Conservation (phyloP, 2,113 vertebrate species). For the Diglossa brunneiventris region DNA sequence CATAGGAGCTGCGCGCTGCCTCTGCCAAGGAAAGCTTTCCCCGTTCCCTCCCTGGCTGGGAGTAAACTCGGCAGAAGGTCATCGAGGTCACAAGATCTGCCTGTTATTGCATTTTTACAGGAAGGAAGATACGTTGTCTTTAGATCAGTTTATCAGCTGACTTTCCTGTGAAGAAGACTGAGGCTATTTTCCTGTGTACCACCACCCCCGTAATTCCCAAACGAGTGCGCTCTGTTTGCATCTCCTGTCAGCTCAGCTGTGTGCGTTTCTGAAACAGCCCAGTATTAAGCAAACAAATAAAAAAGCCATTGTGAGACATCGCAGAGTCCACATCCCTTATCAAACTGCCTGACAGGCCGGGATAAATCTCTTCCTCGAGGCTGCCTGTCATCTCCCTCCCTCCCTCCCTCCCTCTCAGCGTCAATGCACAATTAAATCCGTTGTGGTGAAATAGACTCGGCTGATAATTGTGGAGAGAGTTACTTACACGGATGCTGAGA, state of each 20-base stretch:
- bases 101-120: slow-evolving; percentile 69
- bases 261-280: slow-evolving; percentile 41
- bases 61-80: slow-evolving; percentile 46
- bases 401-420: background rate
- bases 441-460: slow-evolving; percentile 19
- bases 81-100: slow-evolving; percentile 57
- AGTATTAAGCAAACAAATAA: slow-evolving; percentile 73
- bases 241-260: slow-evolving; percentile 63
- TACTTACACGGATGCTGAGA: slow-evolving; percentile 1
- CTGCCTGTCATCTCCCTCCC: background rate
- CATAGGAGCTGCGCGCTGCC: background rate
- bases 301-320: slow-evolving; percentile 66
- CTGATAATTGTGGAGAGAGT: slow-evolving; percentile 7
- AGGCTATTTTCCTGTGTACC: slow-evolving; percentile 64
- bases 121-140: slow-evolving; percentile 76
- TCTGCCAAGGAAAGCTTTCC: slow-evolving; percentile 40
- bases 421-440: slow-evolving; percentile 41
- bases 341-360: slow-evolving; percentile 39
- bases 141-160: slow-evolving; percentile 76
- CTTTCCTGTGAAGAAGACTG: slow-evolving; percentile 74
- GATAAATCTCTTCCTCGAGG: slow-evolving; percentile 31
- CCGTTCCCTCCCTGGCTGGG: background rate
- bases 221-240: slow-evolving; percentile 17
- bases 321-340: slow-evolving; percentile 67
- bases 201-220: slow-evolving; percentile 79